Percentiles rank a stretch among this genome's conserved stretches.
phyloP scores from a whole-genome alignment of 2,113 vertebrate genomes.

The Microtus richardsoni region DNA sequence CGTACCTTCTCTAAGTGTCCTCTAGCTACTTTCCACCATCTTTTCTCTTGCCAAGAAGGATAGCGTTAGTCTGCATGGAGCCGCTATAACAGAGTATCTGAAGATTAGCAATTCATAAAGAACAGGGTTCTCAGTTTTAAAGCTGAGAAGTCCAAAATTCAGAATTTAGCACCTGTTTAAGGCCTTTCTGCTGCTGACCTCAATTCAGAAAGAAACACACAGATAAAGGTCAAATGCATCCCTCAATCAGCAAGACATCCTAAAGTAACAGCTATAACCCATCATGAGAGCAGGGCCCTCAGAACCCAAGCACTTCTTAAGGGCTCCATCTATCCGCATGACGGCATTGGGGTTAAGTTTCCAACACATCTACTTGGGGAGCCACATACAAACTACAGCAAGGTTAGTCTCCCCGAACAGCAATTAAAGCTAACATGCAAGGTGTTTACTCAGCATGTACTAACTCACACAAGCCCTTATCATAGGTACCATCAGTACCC shows the following conservation, averaged over 20 bases:
- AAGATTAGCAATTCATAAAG: background rate
- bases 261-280: background rate
- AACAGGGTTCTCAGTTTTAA: background rate
- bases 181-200: background rate
- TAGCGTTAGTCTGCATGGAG: background rate
- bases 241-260: background rate
- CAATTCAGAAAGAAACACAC: background rate
- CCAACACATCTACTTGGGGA: background rate
- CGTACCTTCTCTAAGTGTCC: background rate
- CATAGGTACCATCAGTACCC: background rate
- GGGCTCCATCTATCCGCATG: background rate
- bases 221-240: background rate
- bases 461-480: background rate
- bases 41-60: slow-evolving; percentile 43
- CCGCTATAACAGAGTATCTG: background rate
- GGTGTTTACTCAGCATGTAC: background rate
- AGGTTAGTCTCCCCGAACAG: slow-evolving; percentile 29
- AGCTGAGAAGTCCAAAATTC: background rate
- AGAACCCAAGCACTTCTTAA: background rate
- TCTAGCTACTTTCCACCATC: background rate
- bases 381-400: background rate
- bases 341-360: background rate
- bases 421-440: slow-evolving; percentile 13
- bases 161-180: background rate
- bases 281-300: background rate